Base-by-base conservation (phyloP, 2,797 vertebrate genomes). In the Parauchenoglanis punctatus region DNA sequence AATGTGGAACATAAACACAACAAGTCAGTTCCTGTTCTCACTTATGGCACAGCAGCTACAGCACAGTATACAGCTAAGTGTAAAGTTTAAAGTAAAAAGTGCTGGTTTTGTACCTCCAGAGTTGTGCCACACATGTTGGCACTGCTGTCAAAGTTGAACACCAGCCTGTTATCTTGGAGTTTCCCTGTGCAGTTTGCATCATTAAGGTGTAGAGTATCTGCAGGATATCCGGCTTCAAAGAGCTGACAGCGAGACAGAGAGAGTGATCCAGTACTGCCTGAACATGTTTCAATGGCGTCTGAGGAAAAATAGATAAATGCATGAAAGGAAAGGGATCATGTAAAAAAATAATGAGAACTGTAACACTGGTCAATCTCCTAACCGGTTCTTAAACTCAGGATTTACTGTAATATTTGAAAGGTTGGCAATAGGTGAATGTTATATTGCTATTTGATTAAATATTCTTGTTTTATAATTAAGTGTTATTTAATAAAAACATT, bases 171-270 rank as follows among this genome's bases (percentile, higher is more conserved):
- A 1, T 63, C 1, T 2, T 81, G 28, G 20, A 40, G 4, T 2
- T 12, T 2, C 23, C 80, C 80, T 63, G 13, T 81, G 58, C 80
- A 81, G 31, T 13, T 25, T 44, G 20, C 10, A 23, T 81, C 12
- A 0, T 13, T 40, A 12, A 81, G 58, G 11, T 81, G 80, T 4
- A 81, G 58, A 40, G 15, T 12, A 23, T 81, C 23, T 12, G 58
- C 10, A 81, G 58, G 6, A 40, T 81, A 81, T 81, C 80, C 58
- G 40, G 12, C 56, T 23, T 72, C 40, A 72, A 72, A 72, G 70
- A 72, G 70, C 70, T 72, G 18, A 72, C 70, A 72, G 8, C 10
- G 56, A 58, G 78, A 81, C 20, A 81, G 18, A 7, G 78, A 61
- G 31, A 81, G n/a, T 23, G 58, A 61, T 35, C 31, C 35, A 44